Percentiles rank a stretch among this genome's conserved stretches.
These are phyloP conservation scores for Empis stercorea DNA, from an alignment of 2,888 invertebrate species.

Conservation along the genomic window DNA sequence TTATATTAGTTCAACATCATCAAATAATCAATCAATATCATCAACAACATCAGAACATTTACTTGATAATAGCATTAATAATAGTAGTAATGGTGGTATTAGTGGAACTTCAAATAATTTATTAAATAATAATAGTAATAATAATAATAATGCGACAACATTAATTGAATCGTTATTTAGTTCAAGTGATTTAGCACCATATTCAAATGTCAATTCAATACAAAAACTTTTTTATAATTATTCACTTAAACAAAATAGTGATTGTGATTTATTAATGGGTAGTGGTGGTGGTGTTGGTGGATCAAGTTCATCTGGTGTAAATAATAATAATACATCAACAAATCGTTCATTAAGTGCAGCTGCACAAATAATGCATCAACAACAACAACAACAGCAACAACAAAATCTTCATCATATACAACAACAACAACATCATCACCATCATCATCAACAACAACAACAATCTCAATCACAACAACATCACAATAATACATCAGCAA, in stretches of 20 bases:
- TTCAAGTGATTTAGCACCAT: conserved; percentile 9
- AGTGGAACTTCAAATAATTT: conserved; percentile 12
- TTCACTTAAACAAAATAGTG: conserved; percentile 8
- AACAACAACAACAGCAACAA: conserved; percentile 8
- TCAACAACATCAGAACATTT: conserved; percentile 21
- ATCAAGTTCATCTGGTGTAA: conserved; percentile 3
- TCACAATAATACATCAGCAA: conserved; percentile 6
- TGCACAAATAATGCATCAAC: conserved; percentile 3
- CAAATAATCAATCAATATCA: conserved; percentile 20
- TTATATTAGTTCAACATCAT: conserved; percentile 16
- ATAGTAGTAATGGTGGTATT: conserved; percentile 16
- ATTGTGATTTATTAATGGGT: conserved; percentile 4
- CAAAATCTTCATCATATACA: conserved; percentile 8
- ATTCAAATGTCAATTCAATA: conserved; percentile 9
- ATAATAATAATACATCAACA: conserved; percentile 14
- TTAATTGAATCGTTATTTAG: conserved; percentile 11
- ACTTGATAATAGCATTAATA: conserved; percentile 15
- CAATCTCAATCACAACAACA: conserved; percentile 9
- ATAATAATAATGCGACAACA: not conserved
- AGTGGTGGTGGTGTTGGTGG: conserved; percentile 6
- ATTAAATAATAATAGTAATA: not conserved
- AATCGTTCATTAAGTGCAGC: no score
- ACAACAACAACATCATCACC: conserved; percentile 13
- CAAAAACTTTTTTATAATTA: conserved; percentile 13
- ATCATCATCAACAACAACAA: conserved; percentile 9